Percentiles rank a stretch among this genome's conserved stretches.
phyloP scores from a whole-genome alignment of 1,140 invertebrate species.

The Grapholita molesta region DNA sequence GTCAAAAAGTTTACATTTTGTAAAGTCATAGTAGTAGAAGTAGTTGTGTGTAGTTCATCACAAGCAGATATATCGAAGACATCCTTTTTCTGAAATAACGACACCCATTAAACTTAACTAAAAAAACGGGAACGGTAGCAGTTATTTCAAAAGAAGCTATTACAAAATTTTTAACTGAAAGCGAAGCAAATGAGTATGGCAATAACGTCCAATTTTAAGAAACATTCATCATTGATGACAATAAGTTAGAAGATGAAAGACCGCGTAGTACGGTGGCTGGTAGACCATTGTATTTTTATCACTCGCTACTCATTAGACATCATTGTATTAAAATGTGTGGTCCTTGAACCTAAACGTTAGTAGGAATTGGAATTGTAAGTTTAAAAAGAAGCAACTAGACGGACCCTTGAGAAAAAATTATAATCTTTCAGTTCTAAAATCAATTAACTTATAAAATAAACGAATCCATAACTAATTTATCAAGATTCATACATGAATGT shows the following conservation, averaged over 20 bases:
- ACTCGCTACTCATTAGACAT: conserved; percentile 1
- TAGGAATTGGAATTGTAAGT: background rate
- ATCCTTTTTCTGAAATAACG: background rate
- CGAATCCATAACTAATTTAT: too few species aligned
- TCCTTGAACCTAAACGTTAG: conserved; percentile 1
- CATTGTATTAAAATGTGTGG: conserved; percentile 1
- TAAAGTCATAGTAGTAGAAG: background rate
- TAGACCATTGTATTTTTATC: conserved; percentile 11
- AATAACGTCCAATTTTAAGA: conserved; percentile 3
- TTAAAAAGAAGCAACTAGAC: background rate
- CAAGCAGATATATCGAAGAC: background rate
- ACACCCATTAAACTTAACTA: background rate
- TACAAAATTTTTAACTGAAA: conserved; percentile 7
- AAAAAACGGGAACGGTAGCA: background rate
- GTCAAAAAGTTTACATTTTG: background rate
- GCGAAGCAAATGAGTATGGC: background rate
- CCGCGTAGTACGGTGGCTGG: conserved; percentile 10
- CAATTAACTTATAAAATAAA: too few species aligned
- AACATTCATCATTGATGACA: conserved; percentile 13
- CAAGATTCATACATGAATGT: too few species aligned
- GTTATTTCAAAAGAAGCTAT: background rate
- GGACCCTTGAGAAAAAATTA: background rate
- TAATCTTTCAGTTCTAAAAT: too few species aligned
- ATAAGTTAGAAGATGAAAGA: background rate
- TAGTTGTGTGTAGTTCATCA: background rate